These are phyloP conservation scores for Condylura cristata DNA, from an alignment of 2,113 vertebrate species.

Conservation along the genomic window DNA sequence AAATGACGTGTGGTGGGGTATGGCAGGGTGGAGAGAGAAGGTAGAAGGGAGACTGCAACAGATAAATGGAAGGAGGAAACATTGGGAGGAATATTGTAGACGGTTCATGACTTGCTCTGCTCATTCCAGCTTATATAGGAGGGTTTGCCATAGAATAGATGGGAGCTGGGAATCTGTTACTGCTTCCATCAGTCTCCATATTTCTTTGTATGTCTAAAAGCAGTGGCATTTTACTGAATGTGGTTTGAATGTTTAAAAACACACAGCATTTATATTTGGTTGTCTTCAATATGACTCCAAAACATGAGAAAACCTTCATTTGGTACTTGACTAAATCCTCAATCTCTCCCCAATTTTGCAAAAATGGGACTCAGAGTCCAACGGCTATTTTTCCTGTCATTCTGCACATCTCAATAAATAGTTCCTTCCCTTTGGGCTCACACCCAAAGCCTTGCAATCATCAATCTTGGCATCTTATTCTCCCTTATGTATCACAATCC, in stretches of 20 bases:
- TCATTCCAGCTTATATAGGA: background rate
- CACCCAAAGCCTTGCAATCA: background rate
- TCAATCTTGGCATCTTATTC: background rate
- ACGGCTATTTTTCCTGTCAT: background rate
- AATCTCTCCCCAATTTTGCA: background rate
- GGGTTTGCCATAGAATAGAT: background rate
- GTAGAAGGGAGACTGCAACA: too few relatives aligned
- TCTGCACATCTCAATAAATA: background rate
- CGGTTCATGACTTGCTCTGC: background rate
- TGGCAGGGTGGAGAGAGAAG: too few relatives aligned
- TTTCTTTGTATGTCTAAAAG: background rate
- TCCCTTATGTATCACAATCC: background rate
- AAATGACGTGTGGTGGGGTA: background rate
- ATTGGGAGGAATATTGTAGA: background rate
- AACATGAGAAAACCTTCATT: background rate
- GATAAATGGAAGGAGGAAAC: background rate
- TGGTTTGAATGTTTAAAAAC: constrained; percentile 11
- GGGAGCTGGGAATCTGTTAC: background rate
- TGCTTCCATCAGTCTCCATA: background rate
- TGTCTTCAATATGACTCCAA: background rate
- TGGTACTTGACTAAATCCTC: background rate
- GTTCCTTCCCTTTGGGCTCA: background rate
- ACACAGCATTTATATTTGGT: background rate
- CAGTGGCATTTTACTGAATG: background rate
- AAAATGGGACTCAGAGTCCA: background rate